phyloP scores from a whole-genome alignment of 1,140 invertebrate genomes.

The Cataglyphis hispanica region DNA sequence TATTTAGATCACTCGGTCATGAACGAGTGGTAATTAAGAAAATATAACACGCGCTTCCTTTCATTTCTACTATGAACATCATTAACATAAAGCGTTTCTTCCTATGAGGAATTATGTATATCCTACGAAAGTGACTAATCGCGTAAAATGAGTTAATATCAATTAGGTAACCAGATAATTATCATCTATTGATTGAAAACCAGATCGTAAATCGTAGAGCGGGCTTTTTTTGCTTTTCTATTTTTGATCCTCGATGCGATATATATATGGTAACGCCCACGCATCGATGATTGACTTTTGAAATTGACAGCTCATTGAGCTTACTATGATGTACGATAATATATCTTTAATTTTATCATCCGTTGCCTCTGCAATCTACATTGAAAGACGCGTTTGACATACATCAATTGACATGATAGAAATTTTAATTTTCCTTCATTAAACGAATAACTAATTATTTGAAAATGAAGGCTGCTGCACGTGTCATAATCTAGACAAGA shows the following conservation, averaged over 20 bases:
- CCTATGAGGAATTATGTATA: neutral
- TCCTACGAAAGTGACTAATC: conserved; percentile 25
- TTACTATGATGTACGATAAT: conserved; percentile 5
- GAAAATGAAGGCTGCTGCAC: neutral
- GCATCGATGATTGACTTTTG: conserved; percentile 43
- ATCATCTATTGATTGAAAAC: conserved; percentile 9
- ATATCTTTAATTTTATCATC: conserved; percentile 13
- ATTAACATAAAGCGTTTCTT: conserved; percentile 5
- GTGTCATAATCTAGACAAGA: conserved; percentile 12
- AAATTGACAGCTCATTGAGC: conserved; percentile 32
- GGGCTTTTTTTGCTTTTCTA: neutral
- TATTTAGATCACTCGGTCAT: conserved; percentile 47
- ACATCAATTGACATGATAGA: no score
- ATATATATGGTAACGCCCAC: conserved; percentile 24
- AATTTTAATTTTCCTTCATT: conserved; percentile 18
- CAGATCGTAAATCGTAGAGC: neutral
- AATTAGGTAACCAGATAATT: conserved; percentile 18
- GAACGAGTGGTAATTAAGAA: conserved; percentile 45
- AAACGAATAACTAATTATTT: conserved; percentile 19
- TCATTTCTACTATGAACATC: conserved; percentile 11
- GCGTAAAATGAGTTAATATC: conserved; percentile 32
- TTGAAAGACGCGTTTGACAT: neutral
- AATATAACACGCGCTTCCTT: conserved; percentile 41
- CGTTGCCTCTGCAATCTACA: neutral
- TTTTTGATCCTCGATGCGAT: conserved; percentile 16